A percentile compares a stretch with the other conserved stretches of the same genome.
Evolutionary conservation across 2,113 vertebrate species (phyloP).

Genomic region (Gopherus flavomarginatus): DNA sequence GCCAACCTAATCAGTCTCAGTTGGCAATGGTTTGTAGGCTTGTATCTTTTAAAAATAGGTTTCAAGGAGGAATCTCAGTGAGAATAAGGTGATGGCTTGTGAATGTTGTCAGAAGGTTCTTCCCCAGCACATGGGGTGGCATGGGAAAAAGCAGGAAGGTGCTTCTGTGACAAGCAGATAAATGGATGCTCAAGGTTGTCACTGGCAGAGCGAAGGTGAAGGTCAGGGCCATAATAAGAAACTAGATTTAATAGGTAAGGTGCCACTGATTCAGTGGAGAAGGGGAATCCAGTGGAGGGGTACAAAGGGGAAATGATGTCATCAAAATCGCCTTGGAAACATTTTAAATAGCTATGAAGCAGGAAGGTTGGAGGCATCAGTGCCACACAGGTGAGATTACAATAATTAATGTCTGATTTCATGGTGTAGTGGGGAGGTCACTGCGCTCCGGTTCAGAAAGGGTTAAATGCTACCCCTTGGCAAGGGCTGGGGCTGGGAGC

Average conservation of each 20-base stretch:
- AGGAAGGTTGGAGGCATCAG: not conserved
- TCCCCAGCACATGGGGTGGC: not conserved
- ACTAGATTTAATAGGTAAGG: not conserved
- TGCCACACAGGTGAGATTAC: not conserved
- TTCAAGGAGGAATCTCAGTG: not conserved
- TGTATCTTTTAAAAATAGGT: not conserved
- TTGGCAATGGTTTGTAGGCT: not conserved
- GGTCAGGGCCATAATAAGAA: not conserved
- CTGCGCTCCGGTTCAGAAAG: too few relatives aligned
- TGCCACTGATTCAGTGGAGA: not conserved
- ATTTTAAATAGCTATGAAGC: not conserved
- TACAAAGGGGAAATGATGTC: not conserved
- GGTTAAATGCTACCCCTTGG: too few relatives aligned
- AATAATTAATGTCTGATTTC: not conserved
- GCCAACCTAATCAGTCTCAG: not conserved
- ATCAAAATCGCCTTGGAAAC: not conserved
- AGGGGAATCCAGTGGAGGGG: not conserved
- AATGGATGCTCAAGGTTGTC: not conserved
- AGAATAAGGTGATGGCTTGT: not conserved
- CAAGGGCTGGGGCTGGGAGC: too few relatives aligned
- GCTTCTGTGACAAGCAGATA: not conserved
- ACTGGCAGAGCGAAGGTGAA: not conserved
- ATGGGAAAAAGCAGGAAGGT: not conserved
- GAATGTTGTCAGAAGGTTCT: not conserved
- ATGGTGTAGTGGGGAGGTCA: too few relatives aligned